A percentile compares a stretch with the other conserved stretches of the same genome.
Evolutionary conservation across 2,113 vertebrate species (phyloP).

Genomic region (Pterocles burchelli): DNA sequence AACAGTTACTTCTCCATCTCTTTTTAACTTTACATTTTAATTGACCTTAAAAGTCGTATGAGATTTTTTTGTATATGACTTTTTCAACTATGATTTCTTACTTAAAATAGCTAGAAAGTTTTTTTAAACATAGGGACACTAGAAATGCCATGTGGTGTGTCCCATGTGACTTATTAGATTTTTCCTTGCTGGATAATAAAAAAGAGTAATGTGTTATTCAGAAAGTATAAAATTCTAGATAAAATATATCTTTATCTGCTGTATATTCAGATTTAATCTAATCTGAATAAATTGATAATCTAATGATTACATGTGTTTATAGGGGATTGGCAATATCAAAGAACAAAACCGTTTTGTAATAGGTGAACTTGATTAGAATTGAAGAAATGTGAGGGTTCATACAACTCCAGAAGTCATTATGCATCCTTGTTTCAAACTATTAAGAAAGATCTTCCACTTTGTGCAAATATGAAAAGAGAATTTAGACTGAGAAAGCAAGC

Average conservation of each 20-base stretch:
- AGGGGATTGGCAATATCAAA: background rate
- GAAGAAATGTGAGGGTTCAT: background rate
- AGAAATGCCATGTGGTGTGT: background rate
- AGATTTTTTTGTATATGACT: background rate
- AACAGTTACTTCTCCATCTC: background rate
- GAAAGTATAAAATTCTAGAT: background rate
- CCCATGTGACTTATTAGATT: background rate
- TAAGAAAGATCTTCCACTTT: background rate
- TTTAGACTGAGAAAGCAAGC: background rate
- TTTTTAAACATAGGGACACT: background rate
- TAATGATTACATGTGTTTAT: background rate
- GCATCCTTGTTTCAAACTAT: background rate
- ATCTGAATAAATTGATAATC: background rate
- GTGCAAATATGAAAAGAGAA: background rate
- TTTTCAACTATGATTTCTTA: background rate
- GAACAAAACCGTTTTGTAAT: background rate
- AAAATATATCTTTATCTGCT: background rate
- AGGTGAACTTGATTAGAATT: background rate
- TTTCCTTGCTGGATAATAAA: background rate
- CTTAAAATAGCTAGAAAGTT: background rate
- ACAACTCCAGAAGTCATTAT: background rate
- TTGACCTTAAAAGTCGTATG: background rate
- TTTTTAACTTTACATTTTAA: background rate
- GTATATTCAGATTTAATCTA: background rate
- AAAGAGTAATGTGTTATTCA: background rate